These are phyloP conservation scores for Scaptomyza graminum DNA, from an alignment of 1,140 invertebrate species.

Conservation along the genomic window DNA sequence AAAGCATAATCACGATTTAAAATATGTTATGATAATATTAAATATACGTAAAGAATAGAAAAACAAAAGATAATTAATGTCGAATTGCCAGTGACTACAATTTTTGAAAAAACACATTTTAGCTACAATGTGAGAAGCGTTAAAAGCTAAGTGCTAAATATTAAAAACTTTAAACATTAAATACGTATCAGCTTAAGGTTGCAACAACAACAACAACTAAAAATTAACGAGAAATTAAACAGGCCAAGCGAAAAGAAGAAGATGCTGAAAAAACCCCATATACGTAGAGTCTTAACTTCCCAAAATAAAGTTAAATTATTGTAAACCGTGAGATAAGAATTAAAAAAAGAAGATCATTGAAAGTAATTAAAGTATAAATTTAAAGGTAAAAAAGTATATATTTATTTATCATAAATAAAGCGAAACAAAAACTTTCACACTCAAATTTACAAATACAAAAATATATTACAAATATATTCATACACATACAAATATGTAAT, in stretches of 20 bases:
- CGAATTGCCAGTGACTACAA: conserved; percentile 78
- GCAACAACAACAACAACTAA: conserved; percentile 62
- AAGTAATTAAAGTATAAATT: conserved; percentile 25
- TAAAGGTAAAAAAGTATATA: conserved; percentile 43
- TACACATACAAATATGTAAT: conserved; percentile 58
- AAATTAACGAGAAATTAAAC: background rate
- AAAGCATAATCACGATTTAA: conserved; percentile 82
- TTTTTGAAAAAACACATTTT: conserved; percentile 29
- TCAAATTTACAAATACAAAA: conserved; percentile 65
- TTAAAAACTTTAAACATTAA: conserved; percentile 61
- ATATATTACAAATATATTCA: conserved; percentile 64
- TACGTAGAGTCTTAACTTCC: conserved; percentile 79
- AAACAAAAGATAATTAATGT: conserved; percentile 35
- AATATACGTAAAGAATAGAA: conserved; percentile 23
- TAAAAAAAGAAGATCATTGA: too few species aligned
- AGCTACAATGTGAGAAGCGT: too few species aligned
- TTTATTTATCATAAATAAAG: conserved; percentile 64
- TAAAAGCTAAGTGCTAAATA: conserved; percentile 6
- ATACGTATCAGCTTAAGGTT: conserved; percentile 82
- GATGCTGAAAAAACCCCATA: conserved; percentile 62
- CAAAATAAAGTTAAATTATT: conserved; percentile 62
- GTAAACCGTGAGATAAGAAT: conserved; percentile 7
- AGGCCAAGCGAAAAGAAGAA: conserved; percentile 22
- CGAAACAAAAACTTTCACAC: conserved; percentile 47
- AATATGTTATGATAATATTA: conserved; percentile 77